These are phyloP conservation scores for Drosophila orosa DNA, from an alignment of 1,140 invertebrate genomes.

Conservation along the genomic window DNA sequence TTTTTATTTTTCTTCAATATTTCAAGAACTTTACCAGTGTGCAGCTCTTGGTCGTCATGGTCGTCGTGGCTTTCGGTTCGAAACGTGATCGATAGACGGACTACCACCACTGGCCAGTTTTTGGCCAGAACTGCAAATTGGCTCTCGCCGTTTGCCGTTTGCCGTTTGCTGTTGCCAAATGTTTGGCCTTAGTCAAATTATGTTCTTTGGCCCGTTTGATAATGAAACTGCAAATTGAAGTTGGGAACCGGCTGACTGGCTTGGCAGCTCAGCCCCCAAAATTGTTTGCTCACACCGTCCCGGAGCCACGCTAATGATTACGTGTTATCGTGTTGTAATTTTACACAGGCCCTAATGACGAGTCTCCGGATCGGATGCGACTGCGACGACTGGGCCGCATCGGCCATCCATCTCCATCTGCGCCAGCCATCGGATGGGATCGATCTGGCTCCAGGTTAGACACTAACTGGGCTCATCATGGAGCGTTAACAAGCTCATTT, in stretches of 20 bases:
- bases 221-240: slow-evolving; percentile 79
- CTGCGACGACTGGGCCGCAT: neutral
- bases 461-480: slow-evolving; percentile 83
- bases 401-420: slow-evolving; percentile 49
- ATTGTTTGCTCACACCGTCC: slow-evolving; percentile 77
- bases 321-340: slow-evolving; percentile 84
- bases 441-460: slow-evolving; percentile 76
- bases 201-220: slow-evolving; percentile 82
- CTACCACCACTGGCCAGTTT: slow-evolving; percentile 53
- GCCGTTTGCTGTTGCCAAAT: slow-evolving; percentile 61
- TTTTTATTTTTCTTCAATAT: neutral
- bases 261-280: slow-evolving; percentile 42
- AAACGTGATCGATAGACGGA: slow-evolving; percentile 84
- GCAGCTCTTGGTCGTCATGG: slow-evolving; percentile 37
- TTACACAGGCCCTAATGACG: slow-evolving; percentile 81
- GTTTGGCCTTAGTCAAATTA: slow-evolving; percentile 79
- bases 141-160: slow-evolving; percentile 43
- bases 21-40: slow-evolving; percentile 21
- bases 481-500: slow-evolving; percentile 84
- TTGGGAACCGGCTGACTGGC: slow-evolving; percentile 16
- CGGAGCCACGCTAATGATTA: slow-evolving; percentile 74
- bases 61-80: slow-evolving; percentile 74
- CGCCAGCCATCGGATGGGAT: slow-evolving; percentile 50
- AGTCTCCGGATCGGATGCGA: slow-evolving; percentile 26
- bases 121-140: slow-evolving; percentile 67